Evolutionary conservation across 2,113 vertebrate genomes (phyloP).

Genomic region (Cololabis saira): DNA sequence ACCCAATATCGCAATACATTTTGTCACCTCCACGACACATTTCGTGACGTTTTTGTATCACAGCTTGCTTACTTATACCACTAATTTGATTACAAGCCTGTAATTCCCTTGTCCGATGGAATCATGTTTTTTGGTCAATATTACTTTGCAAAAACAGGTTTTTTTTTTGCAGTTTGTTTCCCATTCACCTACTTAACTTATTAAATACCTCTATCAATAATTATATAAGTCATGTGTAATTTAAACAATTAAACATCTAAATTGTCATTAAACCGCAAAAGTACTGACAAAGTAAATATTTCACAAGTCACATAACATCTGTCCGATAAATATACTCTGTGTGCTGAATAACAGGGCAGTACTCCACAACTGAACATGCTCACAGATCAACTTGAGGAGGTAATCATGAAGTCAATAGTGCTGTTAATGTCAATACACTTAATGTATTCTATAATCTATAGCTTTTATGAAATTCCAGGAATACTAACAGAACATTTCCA

Average conservation of each 20-base stretch:
- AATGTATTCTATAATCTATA: conserved; percentile 3
- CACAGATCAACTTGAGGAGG: neutral
- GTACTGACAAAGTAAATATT: neutral
- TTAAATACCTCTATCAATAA: too few species aligned
- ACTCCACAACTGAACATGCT: neutral
- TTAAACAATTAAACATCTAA: neutral
- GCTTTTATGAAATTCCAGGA: neutral
- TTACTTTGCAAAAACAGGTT: too few species aligned
- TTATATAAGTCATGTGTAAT: neutral
- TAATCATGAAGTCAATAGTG: neutral
- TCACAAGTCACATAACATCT: neutral
- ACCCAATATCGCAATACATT: too few species aligned
- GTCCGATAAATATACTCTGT: neutral
- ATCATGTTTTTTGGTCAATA: too few species aligned
- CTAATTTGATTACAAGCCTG: too few species aligned
- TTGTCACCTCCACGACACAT: too few species aligned
- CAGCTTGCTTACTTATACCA: too few species aligned
- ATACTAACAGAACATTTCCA: neutral
- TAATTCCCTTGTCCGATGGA: too few species aligned
- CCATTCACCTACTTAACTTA: too few species aligned
- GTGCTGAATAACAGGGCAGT: too few species aligned
- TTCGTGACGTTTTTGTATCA: too few species aligned
- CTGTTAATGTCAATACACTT: neutral
- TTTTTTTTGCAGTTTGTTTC: too few species aligned
- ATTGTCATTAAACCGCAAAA: neutral